Evolutionary conservation across 2,888 invertebrate species (phyloP).

Genomic region (Callosobruchus maculatus): DNA sequence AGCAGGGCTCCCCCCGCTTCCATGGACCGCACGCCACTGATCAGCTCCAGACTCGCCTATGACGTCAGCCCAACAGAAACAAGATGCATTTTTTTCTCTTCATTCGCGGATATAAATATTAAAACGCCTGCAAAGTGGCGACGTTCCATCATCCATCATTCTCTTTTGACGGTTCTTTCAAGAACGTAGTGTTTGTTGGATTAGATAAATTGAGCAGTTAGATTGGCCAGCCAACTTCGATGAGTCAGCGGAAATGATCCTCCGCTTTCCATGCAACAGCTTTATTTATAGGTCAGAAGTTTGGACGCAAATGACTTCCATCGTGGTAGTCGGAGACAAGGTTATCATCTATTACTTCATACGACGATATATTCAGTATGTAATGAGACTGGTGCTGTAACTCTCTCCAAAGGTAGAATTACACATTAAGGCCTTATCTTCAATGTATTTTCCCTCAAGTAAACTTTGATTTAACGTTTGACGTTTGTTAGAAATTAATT

Average conservation of each 20-base stretch:
- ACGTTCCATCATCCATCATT: not conserved
- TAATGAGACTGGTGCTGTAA: no score
- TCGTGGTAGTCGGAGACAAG: no score
- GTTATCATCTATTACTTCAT: no score
- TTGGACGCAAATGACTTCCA: not conserved
- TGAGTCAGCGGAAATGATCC: not conserved
- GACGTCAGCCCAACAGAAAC: not conserved
- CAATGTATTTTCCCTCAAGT: no score
- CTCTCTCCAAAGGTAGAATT: no score
- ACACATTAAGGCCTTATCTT: no score
- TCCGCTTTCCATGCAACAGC: not conserved
- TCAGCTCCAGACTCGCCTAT: not conserved
- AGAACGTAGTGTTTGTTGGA: not conserved
- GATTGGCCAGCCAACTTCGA: not conserved
- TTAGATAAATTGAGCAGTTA: not conserved
- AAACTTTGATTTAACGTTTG: no score
- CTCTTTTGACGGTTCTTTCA: not conserved
- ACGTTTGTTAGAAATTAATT: no score
- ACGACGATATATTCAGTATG: no score
- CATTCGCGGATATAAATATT: not conserved
- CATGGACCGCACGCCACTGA: no score
- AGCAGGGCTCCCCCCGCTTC: no score
- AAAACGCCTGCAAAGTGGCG: not conserved
- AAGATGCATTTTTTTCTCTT: not conserved
- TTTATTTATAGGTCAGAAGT: not conserved